Base-by-base conservation (phyloP, 2,113 vertebrate genomes). In the Istiophorus platypterus region DNA sequence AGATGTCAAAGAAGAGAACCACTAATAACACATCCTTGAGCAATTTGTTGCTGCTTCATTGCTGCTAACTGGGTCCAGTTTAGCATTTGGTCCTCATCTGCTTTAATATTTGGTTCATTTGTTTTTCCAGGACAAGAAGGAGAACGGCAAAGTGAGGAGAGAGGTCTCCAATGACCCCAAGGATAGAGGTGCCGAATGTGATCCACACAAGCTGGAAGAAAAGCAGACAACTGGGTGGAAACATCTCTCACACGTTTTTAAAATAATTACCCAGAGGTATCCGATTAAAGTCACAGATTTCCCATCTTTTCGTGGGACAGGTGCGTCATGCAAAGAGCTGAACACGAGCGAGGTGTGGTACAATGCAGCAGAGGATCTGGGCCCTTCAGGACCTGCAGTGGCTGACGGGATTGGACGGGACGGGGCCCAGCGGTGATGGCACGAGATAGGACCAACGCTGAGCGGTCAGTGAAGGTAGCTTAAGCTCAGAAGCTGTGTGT, bases 301-400 rank as follows among this genome's bases (percentile, higher is more conserved):
- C 54, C 9, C 7, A 0, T 26, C 49, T 6, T 6, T 70, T 5
- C 15, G 24, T 56, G 5, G 34, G 5, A 15, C 31, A 47, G 27
- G 31, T 66, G 82, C 59, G 51, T 74, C 10, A 10, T 14, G 51
- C 31, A 74, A 80, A 71, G 92, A 92, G n/a, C 24, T 66, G 0
- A 72, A 41, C 73, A 15, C 29, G 1, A 73, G 27, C 5, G 94
- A 95, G 79, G 42, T 24, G 2, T 95, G 94, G 95, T 95, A 82
- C n/a, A 92, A 95, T 59, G 94, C 95, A 4, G 76, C 92, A 41
- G 94, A 95, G 62, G 78, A 90, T 7, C 65, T 94, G 81, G 29
- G 70, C 20, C 56, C 45, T 47, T 13, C 34, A 42, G 54, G 5
- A 47, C 6, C 29, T 24, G 41, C 17, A 14, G 61, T 1, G 4